Evolutionary conservation across 2,797 vertebrate species (phyloP).

Genomic region (Helostoma temminkii): DNA sequence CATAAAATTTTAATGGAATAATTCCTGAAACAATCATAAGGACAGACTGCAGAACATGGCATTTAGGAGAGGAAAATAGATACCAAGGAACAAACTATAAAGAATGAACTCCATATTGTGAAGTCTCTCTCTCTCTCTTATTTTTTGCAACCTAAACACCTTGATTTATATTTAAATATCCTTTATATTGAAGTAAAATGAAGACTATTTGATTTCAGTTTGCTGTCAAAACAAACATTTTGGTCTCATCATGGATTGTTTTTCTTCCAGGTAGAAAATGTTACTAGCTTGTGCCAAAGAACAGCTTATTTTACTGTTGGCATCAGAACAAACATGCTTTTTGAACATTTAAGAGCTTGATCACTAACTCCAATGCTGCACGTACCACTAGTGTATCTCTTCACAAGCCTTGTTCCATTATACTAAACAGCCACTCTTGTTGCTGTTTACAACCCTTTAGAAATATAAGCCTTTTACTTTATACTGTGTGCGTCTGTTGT

Average conservation of each 20-base stretch:
- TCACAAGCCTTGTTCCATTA: conserved; percentile 21
- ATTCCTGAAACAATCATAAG: too few species aligned
- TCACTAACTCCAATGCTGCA: background rate
- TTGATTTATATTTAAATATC: too few species aligned
- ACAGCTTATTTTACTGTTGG: background rate
- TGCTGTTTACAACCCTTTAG: conserved; percentile 26
- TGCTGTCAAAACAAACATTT: background rate
- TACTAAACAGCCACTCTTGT: conserved; percentile 5
- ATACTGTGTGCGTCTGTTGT: conserved; percentile 16
- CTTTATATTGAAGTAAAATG: conserved; percentile 16
- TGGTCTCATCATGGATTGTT: too few species aligned
- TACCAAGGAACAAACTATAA: too few species aligned
- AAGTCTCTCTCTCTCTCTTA: too few species aligned
- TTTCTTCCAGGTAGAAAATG: background rate
- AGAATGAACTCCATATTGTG: too few species aligned
- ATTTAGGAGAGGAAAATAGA: too few species aligned
- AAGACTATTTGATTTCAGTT: conserved; percentile 1
- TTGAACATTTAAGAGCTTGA: conserved; percentile 18
- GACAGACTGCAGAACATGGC: too few species aligned
- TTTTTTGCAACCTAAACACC: too few species aligned
- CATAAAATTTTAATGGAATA: too few species aligned
- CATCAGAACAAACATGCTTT: conserved; percentile 1
- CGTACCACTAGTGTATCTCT: background rate
- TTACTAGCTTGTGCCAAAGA: conserved; percentile 4
- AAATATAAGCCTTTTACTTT: conserved; percentile 16